Conservation (phyloP, 2,113 vertebrate species). For the Ivindomyrus marchei region DNA sequence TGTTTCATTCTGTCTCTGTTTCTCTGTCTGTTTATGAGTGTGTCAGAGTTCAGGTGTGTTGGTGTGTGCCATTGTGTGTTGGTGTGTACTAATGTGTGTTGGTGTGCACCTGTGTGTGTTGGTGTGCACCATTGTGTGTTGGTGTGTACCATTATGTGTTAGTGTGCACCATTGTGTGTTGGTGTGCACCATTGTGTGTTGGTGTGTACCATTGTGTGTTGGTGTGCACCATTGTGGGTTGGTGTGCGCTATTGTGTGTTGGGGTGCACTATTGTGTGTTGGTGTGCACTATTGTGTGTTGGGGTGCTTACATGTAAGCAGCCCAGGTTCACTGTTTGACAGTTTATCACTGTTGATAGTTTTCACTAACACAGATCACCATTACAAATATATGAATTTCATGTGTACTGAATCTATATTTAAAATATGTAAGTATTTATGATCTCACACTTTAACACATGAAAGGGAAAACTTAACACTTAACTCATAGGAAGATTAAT, state of each 20-base stretch:
- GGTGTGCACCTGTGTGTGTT: neutral
- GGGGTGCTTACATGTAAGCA: constrained; percentile 2
- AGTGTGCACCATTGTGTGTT: neutral
- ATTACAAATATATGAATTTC: neutral
- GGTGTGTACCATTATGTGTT: neutral
- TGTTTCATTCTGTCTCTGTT: constrained; percentile 1
- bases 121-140: too few relatives aligned
- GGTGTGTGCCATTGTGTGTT: neutral
- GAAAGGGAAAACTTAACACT: neutral
- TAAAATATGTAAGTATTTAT: neutral
- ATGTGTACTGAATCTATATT: neutral
- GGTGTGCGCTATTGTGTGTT: constrained; percentile 18
- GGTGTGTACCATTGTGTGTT: neutral
- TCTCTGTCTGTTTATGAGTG: neutral
- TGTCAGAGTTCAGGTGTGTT: constrained; percentile 4
- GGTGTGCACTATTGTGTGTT: neutral
- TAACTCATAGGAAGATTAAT: neutral
- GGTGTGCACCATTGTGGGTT: too few relatives aligned
- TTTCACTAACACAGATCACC: neutral
- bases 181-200: neutral
- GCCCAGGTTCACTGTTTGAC: constrained; percentile 1
- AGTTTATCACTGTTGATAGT: neutral
- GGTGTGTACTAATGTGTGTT: too few relatives aligned
- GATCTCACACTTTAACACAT: neutral
- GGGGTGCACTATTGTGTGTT: constrained; percentile 18